phyloP scores from a whole-genome alignment of 2,888 invertebrate species.

The Tiphia femorata region DNA sequence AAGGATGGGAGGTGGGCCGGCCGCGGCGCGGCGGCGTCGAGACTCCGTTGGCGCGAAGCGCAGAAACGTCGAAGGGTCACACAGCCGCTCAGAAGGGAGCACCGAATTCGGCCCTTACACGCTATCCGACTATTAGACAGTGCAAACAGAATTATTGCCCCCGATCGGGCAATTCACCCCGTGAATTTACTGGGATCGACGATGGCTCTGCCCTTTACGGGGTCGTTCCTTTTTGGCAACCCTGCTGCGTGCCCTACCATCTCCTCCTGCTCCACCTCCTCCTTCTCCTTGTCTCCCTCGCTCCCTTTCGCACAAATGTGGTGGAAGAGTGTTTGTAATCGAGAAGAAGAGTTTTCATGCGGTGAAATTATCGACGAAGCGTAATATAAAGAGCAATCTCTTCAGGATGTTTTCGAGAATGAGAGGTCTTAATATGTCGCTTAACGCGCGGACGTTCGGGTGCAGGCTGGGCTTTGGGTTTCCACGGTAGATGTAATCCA shows the following conservation, averaged over 20 bases:
- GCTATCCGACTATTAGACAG: slow-evolving; percentile 52
- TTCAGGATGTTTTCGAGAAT: too few relatives aligned
- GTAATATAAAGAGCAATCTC: too few relatives aligned
- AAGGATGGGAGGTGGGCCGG: slow-evolving; percentile 18
- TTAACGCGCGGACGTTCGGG: too few relatives aligned
- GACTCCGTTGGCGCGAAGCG: not conserved
- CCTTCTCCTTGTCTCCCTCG: slow-evolving; percentile 12
- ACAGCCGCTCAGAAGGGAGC: too few relatives aligned
- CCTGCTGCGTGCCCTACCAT: too few relatives aligned
- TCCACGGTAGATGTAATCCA: too few relatives aligned
- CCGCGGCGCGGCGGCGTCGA: not conserved
- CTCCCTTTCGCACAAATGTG: not conserved
- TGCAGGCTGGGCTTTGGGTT: too few relatives aligned
- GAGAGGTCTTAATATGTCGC: too few relatives aligned
- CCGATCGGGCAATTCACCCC: slow-evolving; percentile 28
- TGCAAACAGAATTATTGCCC: slow-evolving; percentile 41
- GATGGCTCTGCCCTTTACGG: not conserved
- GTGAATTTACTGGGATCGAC: slow-evolving; percentile 1
- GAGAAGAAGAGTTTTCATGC: too few relatives aligned
- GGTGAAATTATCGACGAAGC: too few relatives aligned
- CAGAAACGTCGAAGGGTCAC: slow-evolving; percentile 21
- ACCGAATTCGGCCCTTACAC: slow-evolving; percentile 41
- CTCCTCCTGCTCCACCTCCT: not conserved
- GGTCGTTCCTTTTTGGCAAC: too few relatives aligned
- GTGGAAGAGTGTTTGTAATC: not conserved